Base-by-base conservation (phyloP, 1,140 invertebrate species). In the Aethina tumida region DNA sequence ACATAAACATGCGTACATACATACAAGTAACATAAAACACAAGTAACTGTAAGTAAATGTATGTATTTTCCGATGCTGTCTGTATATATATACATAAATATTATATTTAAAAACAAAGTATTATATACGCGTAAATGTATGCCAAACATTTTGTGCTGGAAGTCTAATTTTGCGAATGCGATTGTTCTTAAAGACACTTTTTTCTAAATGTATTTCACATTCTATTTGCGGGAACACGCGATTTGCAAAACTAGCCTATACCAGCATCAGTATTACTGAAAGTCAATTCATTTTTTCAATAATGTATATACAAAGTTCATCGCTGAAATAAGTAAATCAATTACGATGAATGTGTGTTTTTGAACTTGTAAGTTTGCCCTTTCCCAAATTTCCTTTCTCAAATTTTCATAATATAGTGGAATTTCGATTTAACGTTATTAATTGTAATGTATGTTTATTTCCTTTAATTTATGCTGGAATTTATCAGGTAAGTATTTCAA, bases 31-130 rank as follows among this genome's bases (percentile, higher is more conserved):
- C 42, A 55, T 49, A 38, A 44, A 39, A 43, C 41, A 55, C 45
- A 49, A 56, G 26, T 43, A 45, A 50, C 43, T 40, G 50, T 48
- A 56, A 46, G 47, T 58, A 59, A 59, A 61, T 61, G 59, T 60
- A 58, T 56, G 55, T 61, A 59, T 59, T 59, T 59, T 61, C 57
- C 30, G 58, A 59, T 50, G 50, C 55, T 59, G 50, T 60, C 55
- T 60, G 55, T 56, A 43, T 49, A 49, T 52, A 48, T 44, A 51
- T 47, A 50, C 40, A 46, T 45, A 37, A 25, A 39, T 35, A 30
- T 19, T 19, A 30, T 18, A 40, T 22, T 41, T 30, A 33, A 35
- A 32, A 30, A 35, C 28, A 55, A 52, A 56, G 45, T 49, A 56
- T 54, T 41, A 53, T 49, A 49, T 36, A 52, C 49, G 50, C 47